Conservation (phyloP, 35 echinoderm and acorn worm genomes). For the Hemicentrotus pulcherrimus region DNA sequence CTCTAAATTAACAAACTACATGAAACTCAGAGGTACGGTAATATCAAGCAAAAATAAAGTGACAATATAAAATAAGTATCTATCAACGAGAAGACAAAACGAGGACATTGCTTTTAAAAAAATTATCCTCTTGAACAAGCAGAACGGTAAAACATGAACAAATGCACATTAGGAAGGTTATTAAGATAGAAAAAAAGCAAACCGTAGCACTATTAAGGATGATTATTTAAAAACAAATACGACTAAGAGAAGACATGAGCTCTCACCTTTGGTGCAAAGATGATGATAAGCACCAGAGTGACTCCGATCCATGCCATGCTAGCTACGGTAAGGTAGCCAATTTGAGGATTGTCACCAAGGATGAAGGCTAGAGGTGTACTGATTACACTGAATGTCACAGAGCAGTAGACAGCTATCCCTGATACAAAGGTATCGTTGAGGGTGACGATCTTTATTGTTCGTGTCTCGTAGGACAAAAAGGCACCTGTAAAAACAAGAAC, state of each 20-base stretch:
- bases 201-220: neutral
- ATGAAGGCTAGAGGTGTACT: conserved; percentile 74
- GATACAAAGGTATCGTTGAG: conserved; percentile 75
- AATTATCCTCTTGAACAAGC: too few relatives aligned
- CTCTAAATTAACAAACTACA: too few relatives aligned
- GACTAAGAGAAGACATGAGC: neutral
- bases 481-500: conserved; percentile 49
- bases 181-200: neutral
- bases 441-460: conserved; percentile 65
- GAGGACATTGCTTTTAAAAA: too few relatives aligned
- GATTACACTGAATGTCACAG: conserved; percentile 69
- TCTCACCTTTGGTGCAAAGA: conserved; percentile 75
- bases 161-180: neutral
- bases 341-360: conserved; percentile 57
- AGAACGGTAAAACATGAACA: neutral
- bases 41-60: too few relatives aligned
- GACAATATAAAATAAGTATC: too few relatives aligned
- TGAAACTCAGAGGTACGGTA: too few relatives aligned
- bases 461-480: conserved; percentile 80
- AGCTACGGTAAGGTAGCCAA: conserved; percentile 63
- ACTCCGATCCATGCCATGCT: conserved; percentile 59
- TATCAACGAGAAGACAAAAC: too few relatives aligned
- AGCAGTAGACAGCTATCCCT: conserved; percentile 74
- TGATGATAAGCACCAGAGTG: conserved; percentile 54
- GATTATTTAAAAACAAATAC: neutral